Evolutionary conservation across 2,888 invertebrate genomes (phyloP).

Genomic region (Andrena marginata): DNA sequence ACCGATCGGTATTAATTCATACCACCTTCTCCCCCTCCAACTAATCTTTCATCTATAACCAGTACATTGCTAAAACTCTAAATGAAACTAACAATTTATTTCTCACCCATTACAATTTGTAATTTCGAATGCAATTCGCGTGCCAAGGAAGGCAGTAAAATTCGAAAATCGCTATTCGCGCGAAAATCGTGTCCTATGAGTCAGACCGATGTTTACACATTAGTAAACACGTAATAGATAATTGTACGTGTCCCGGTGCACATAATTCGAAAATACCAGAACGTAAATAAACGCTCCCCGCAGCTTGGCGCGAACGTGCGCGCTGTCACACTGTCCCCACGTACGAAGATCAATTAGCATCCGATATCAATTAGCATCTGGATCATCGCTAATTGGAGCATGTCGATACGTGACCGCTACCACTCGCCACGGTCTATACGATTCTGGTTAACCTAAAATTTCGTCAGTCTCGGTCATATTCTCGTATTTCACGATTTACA

Average conservation of each 20-base stretch:
- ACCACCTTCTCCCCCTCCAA: not conserved
- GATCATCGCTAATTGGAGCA: conserved; percentile 17
- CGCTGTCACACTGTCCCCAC: not conserved
- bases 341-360: conserved; percentile 4
- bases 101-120: no score
- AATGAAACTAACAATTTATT: no score
- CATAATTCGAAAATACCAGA: not conserved
- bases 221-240: conserved; percentile 2
- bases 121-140: no score
- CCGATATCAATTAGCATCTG: not conserved
- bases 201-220: not conserved
- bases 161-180: no score
- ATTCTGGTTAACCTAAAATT: conserved; percentile 38
- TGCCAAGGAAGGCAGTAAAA: no score
- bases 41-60: not conserved
- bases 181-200: no score
- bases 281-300: conserved; percentile 14
- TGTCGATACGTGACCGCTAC: conserved; percentile 6
- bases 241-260: not conserved
- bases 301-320: not conserved
- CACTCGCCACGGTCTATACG: not conserved
- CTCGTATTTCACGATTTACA: conserved; percentile 11
- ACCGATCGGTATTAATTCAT: not conserved
- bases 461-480: conserved; percentile 16
- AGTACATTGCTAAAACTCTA: not conserved